Evolutionary conservation across 2,888 invertebrate genomes (phyloP).

Genomic region (Leptodirus hochenwartii): DNA sequence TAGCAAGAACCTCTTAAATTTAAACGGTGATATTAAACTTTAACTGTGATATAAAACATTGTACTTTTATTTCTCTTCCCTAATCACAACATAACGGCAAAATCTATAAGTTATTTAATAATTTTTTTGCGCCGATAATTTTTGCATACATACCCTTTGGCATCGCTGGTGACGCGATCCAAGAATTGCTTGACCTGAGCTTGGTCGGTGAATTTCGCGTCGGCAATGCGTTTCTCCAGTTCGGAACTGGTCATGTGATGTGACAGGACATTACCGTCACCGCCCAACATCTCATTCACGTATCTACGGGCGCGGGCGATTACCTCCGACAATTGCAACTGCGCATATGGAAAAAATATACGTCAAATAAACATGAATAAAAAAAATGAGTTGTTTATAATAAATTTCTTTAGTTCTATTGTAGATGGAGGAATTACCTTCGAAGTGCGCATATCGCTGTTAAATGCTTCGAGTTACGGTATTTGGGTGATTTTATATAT

Average conservation of each 20-base stretch:
- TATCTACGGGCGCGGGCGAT: constrained; percentile 89
- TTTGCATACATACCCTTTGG: constrained; percentile 78
- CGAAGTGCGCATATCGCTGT: too few relatives aligned
- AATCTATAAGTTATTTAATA: too few relatives aligned
- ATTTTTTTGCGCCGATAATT: too few relatives aligned
- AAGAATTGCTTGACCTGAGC: constrained; percentile 76
- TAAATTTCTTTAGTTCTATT: constrained; percentile 1
- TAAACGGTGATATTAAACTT: too few relatives aligned
- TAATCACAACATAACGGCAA: too few relatives aligned
- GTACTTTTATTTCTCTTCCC: too few relatives aligned
- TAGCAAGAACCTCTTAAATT: too few relatives aligned
- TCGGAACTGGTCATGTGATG: constrained; percentile 78
- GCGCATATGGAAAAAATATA: constrained; percentile 18
- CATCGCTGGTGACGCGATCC: constrained; percentile 78
- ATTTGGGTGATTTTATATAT: too few relatives aligned
- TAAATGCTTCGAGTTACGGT: too few relatives aligned
- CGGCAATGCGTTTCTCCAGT: constrained; percentile 65
- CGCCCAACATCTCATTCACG: constrained; percentile 81
- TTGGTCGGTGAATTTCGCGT: constrained; percentile 50
- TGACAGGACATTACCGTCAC: constrained; percentile 69
- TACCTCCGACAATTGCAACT: constrained; percentile 95
- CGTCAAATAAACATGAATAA: neutral
- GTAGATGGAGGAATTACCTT: too few relatives aligned
- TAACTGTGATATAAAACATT: too few relatives aligned
- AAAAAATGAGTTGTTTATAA: too few relatives aligned